Conservation (phyloP, 2,888 invertebrate genomes). For the Brachyptera risi region DNA sequence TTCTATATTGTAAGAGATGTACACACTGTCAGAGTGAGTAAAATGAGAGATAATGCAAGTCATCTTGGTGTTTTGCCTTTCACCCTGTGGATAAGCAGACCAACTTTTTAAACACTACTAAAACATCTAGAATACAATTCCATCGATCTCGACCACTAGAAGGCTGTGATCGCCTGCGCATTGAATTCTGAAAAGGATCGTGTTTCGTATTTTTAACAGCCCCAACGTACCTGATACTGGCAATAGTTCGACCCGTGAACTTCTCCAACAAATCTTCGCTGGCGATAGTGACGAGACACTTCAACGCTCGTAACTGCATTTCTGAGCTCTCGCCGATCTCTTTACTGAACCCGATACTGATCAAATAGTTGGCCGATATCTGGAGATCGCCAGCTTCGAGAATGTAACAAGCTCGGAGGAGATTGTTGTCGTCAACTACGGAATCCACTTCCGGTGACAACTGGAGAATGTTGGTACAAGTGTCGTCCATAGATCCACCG, state of each 20-base stretch:
- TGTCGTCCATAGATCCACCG: not conserved
- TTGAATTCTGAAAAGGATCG: too few species aligned
- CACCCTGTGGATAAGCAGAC: too few species aligned
- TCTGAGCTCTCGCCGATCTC: not conserved
- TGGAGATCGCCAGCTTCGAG: not conserved
- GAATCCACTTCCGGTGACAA: not conserved
- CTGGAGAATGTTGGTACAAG: not conserved
- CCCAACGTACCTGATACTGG: constrained; percentile 4
- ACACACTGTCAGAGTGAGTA: too few species aligned
- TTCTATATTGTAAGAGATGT: too few species aligned
- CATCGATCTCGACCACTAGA: too few species aligned
- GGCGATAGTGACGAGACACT: not conserved
- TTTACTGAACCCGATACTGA: not conserved
- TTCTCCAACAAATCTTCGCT: not conserved
- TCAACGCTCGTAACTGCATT: constrained; percentile 2
- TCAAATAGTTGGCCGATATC: constrained; percentile 6
- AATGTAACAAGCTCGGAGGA: constrained; percentile 9
- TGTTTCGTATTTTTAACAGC: too few species aligned
- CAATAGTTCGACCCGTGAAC: not conserved
- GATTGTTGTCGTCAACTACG: not conserved
- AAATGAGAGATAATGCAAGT: too few species aligned
- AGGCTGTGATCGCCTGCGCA: too few species aligned
- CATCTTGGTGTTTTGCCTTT: too few species aligned
- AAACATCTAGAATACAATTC: too few species aligned
- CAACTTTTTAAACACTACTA: too few species aligned